Evolutionary conservation across 1,140 invertebrate genomes (phyloP).

Genomic region (Diabrotica undecimpunctata): DNA sequence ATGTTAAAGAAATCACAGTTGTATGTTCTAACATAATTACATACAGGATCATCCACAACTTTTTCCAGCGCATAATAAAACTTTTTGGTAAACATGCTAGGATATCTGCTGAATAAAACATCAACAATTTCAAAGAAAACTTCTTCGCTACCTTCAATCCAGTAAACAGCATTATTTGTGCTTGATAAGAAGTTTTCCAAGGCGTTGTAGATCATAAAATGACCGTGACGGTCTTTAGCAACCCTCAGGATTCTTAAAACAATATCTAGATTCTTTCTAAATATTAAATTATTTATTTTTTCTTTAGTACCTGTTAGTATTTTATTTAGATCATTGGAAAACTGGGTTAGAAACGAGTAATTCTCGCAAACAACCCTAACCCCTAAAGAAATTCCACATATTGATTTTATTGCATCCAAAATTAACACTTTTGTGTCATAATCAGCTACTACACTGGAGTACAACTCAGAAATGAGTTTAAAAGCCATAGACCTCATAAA

Average conservation of each 20-base stretch:
- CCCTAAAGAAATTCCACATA: constrained; percentile 57
- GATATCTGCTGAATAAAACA: background rate
- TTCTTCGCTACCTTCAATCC: background rate
- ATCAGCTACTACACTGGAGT: constrained; percentile 50
- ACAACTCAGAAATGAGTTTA: constrained; percentile 56
- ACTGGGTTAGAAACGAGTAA: constrained; percentile 58
- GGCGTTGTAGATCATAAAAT: constrained; percentile 24
- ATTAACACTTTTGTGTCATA: constrained; percentile 58
- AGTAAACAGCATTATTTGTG: background rate
- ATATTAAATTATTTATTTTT: constrained; percentile 12
- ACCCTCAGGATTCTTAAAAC: constrained; percentile 26
- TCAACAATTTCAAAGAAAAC: background rate
- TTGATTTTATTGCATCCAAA: constrained; percentile 56
- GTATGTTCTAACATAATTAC: background rate
- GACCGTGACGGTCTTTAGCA: constrained; percentile 23
- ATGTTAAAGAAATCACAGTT: background rate
- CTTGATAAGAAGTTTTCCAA: background rate
- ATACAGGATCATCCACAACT: background rate
- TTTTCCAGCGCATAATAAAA: background rate
- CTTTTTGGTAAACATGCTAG: background rate
- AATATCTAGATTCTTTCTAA: constrained; percentile 24
- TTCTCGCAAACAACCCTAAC: constrained; percentile 58
- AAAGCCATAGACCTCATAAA: constrained; percentile 51
- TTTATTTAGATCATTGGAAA: constrained; percentile 21
- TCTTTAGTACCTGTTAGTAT: background rate